A percentile compares a stretch with the other conserved stretches of the same genome.
phyloP scores from a whole-genome alignment of 2,113 vertebrate species.

The Phaethornis superciliosus region DNA sequence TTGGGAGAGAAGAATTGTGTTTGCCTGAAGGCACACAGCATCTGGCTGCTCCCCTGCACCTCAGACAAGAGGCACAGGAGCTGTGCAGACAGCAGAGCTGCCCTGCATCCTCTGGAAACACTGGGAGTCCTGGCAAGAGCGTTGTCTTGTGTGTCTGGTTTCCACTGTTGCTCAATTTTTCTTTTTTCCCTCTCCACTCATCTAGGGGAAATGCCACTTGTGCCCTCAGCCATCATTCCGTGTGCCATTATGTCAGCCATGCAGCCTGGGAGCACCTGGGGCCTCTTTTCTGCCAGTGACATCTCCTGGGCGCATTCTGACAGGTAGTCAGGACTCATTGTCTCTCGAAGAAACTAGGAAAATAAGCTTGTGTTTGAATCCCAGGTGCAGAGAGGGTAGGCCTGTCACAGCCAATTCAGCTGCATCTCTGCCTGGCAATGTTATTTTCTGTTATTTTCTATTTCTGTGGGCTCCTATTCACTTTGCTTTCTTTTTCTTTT shows the following conservation, averaged over 20 bases:
- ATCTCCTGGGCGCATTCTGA: not conserved
- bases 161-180: not conserved
- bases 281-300: constrained; percentile 5
- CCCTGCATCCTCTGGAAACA: not conserved
- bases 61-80: not conserved
- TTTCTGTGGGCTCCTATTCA: not conserved
- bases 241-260: not conserved
- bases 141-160: not conserved
- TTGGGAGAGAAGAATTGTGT: not conserved
- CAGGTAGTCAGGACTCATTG: constrained; percentile 63
- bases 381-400: constrained; percentile 43
- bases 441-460: constrained; percentile 17
- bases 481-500: not conserved
- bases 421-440: not conserved
- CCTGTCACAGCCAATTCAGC: constrained; percentile 61
- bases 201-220: constrained; percentile 3
- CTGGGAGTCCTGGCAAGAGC: not conserved
- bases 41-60: not conserved
- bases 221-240: constrained; percentile 47
- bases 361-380: constrained; percentile 54
- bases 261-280: constrained; percentile 17
- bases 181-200: rapidly evolving
- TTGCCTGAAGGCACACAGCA: not conserved
- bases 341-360: constrained; percentile 20
- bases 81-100: not conserved